A percentile compares a stretch with the other conserved stretches of the same genome.
Conservation (phyloP, 2,797 vertebrate genomes). For the Crocidura indochinensis region DNA sequence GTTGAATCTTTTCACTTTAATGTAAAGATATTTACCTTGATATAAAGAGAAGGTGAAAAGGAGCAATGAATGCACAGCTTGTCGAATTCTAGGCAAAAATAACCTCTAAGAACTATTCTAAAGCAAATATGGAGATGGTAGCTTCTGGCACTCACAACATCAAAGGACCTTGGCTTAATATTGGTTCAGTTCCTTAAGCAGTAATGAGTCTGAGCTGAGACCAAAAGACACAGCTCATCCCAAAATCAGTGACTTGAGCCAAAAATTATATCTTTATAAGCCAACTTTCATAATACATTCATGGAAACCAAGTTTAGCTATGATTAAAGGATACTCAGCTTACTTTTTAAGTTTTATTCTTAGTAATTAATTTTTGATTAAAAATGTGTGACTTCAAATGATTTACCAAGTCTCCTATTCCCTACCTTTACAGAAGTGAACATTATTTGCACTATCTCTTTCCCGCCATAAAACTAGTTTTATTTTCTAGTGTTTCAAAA, state of each 20-base stretch:
- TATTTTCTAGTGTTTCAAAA: neutral
- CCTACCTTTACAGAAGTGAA: neutral
- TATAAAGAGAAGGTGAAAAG: too few species aligned
- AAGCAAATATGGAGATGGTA: neutral
- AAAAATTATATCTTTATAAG: neutral
- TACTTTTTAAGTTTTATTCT: neutral
- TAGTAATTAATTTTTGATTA: slow-evolving; percentile 28
- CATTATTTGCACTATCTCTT: neutral
- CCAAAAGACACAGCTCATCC: neutral
- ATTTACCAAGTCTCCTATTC: slow-evolving; percentile 38
- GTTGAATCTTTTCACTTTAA: slow-evolving; percentile 35
- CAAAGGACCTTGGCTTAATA: neutral
- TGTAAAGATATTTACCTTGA: too few species aligned
- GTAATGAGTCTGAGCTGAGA: neutral
- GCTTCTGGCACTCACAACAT: slow-evolving; percentile 44
- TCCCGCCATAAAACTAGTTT: neutral
- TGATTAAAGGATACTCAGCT: neutral
- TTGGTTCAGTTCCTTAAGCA: neutral
- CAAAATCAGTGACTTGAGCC: neutral
- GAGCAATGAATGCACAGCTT: slow-evolving; percentile 29
- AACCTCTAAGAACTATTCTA: slow-evolving; percentile 16
- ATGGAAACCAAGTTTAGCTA: neutral
- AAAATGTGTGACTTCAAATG: slow-evolving; percentile 3
- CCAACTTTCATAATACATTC: neutral
- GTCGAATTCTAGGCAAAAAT: slow-evolving; percentile 27